These are phyloP conservation scores for Cheilosia soror DNA, from an alignment of 2,888 invertebrate genomes.

Conservation along the genomic window DNA sequence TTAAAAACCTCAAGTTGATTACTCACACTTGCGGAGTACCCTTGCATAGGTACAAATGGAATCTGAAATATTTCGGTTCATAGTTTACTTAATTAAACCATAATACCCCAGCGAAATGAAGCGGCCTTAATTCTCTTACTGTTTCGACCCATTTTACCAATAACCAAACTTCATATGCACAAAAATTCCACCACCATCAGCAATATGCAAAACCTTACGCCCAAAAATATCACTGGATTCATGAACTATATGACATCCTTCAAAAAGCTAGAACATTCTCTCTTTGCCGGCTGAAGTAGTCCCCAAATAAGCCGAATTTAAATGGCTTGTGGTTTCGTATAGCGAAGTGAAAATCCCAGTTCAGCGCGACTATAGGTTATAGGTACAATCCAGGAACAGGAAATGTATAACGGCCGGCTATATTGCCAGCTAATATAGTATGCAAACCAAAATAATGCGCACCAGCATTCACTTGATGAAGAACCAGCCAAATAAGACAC, in stretches of 20 bases:
- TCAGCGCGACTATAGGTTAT: conserved; percentile 26
- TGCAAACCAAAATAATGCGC: conserved; percentile 68
- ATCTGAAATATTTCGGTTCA: not conserved
- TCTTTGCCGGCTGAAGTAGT: conserved; percentile 35
- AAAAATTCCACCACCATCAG: not conserved
- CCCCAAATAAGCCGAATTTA: conserved; percentile 63
- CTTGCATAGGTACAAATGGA: not conserved
- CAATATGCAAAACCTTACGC: conserved; percentile 20
- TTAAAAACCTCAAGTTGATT: no score
- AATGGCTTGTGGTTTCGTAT: conserved; percentile 66
- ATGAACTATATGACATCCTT: conserved; percentile 28
- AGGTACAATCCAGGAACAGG: conserved; percentile 31
- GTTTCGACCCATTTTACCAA: not conserved
- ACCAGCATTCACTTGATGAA: conserved; percentile 65
- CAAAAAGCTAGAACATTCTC: conserved; percentile 43
- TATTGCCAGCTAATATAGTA: conserved; percentile 47
- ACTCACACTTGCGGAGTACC: no score
- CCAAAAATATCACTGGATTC: conserved; percentile 19
- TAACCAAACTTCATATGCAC: conserved; percentile 22
- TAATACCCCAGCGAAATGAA: not conserved
- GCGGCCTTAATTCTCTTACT: not conserved
- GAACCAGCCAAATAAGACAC: conserved; percentile 72
- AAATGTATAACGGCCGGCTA: conserved; percentile 8
- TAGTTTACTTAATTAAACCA: not conserved
- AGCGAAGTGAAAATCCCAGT: conserved; percentile 64